Conservation (phyloP, 2,113 vertebrate genomes). For the Pachycephala philippinensis region DNA sequence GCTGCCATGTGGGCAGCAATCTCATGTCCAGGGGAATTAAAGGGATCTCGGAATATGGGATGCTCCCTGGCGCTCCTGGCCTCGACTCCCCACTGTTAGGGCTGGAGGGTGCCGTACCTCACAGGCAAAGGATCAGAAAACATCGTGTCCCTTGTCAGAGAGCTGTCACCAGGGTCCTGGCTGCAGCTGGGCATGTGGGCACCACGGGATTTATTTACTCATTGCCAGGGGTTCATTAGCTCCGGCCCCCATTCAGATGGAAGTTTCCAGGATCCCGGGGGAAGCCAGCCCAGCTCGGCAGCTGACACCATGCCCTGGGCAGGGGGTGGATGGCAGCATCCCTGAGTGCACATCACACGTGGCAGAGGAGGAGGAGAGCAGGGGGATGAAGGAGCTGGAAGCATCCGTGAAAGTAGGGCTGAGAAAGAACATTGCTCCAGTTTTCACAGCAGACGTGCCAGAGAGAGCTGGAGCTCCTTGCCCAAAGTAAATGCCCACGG, state of each 20-base stretch:
- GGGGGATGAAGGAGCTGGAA: neutral
- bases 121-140: conserved; percentile 16
- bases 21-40: neutral
- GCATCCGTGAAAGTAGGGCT: neutral
- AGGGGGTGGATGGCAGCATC: conserved; percentile 28
- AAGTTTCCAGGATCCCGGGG: neutral
- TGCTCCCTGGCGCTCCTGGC: neutral
- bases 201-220: neutral
- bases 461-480: neutral
- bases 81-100: neutral
- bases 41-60: neutral
- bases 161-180: conserved; percentile 5
- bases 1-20: neutral
- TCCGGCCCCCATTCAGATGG: neutral
- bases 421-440: neutral
- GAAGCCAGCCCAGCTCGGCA: neutral
- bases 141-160: neutral
- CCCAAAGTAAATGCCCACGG: conserved; percentile 62
- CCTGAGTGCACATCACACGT: neutral
- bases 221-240: neutral
- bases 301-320: conserved; percentile 44
- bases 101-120: neutral
- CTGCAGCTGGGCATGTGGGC: conserved; percentile 11
- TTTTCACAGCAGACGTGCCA: neutral
- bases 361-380: neutral